Evolutionary conservation across 2,888 invertebrate species (phyloP).

Genomic region (Strigamia transsilvanica): DNA sequence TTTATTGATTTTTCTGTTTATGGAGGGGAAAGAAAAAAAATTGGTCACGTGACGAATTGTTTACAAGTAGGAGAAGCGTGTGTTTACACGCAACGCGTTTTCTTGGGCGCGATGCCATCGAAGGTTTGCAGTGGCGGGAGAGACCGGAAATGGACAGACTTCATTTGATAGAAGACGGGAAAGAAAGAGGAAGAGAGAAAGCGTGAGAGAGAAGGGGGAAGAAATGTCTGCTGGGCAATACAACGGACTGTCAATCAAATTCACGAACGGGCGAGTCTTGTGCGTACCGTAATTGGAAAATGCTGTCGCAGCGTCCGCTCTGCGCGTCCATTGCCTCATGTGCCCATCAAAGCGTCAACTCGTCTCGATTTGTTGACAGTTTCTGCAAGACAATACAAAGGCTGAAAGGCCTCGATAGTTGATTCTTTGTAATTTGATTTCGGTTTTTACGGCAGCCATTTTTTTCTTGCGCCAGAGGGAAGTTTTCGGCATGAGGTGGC

Average conservation of each 20-base stretch:
- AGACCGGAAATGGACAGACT: conserved; percentile 26
- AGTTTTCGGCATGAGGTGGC: neutral
- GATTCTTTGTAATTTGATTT: conserved; percentile 28
- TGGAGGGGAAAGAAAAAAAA: neutral
- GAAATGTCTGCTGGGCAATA: conserved; percentile 15
- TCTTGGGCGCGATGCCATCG: conserved; percentile 15
- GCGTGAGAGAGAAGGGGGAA: neutral
- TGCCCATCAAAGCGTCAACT: conserved; percentile 30
- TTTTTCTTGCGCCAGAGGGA: neutral
- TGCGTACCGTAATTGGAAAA: conserved; percentile 18
- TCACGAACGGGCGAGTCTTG: conserved; percentile 26
- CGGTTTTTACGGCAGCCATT: conserved; percentile 6
- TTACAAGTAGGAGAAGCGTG: neutral
- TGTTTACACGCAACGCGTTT: conserved; percentile 23
- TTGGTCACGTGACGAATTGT: neutral
- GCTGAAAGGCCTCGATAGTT: conserved; percentile 6
- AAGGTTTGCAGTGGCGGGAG: neutral
- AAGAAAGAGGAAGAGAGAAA: neutral
- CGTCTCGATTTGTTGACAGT: conserved; percentile 30
- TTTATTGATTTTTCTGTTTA: neutral
- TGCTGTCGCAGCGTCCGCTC: conserved; percentile 16
- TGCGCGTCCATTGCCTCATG: conserved; percentile 1
- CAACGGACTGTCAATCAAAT: conserved; percentile 30
- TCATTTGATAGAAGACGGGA: conserved; percentile 15
- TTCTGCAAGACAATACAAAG: conserved; percentile 16